These are phyloP conservation scores for Drosophila malerkotliana DNA, from an alignment of 1,140 invertebrate species.

Conservation along the genomic window DNA sequence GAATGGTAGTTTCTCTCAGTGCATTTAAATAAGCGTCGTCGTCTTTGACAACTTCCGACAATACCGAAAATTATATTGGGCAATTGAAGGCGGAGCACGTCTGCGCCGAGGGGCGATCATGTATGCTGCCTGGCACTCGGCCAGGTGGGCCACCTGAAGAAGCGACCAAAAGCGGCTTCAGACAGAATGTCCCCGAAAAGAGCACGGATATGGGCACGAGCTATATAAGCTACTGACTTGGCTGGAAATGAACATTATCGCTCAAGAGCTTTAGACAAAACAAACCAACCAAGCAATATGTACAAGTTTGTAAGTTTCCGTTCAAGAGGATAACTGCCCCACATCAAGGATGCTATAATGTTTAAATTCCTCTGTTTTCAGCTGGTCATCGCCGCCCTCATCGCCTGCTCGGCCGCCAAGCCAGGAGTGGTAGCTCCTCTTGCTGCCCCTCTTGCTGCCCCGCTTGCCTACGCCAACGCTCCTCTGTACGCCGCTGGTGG, in stretches of 20 bases:
- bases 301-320: conserved; percentile 76
- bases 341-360: not conserved
- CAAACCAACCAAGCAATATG: conserved; percentile 64
- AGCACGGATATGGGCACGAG: conserved; percentile 43
- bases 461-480: conserved; percentile 79
- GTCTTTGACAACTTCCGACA: conserved; percentile 57
- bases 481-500: conserved; percentile 76
- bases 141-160: conserved; percentile 34
- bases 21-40: conserved; percentile 1
- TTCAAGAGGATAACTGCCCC: not conserved
- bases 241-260: conserved; percentile 47
- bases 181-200: conserved; percentile 47
- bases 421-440: conserved; percentile 69
- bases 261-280: conserved; percentile 48
- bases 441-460: conserved; percentile 64
- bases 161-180: conserved; percentile 45
- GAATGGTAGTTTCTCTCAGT: not conserved
- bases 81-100: conserved; percentile 59
- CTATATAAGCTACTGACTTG: conserved; percentile 59
- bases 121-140: conserved; percentile 44
- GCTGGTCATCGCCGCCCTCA: conserved; percentile 65
- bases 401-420: conserved; percentile 68
- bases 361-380: conserved; percentile 11
- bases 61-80: conserved; percentile 10
- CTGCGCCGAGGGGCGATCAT: conserved; percentile 19